Base-by-base conservation (phyloP, 2,113 vertebrate genomes). In the Psephotus haematonotus region DNA sequence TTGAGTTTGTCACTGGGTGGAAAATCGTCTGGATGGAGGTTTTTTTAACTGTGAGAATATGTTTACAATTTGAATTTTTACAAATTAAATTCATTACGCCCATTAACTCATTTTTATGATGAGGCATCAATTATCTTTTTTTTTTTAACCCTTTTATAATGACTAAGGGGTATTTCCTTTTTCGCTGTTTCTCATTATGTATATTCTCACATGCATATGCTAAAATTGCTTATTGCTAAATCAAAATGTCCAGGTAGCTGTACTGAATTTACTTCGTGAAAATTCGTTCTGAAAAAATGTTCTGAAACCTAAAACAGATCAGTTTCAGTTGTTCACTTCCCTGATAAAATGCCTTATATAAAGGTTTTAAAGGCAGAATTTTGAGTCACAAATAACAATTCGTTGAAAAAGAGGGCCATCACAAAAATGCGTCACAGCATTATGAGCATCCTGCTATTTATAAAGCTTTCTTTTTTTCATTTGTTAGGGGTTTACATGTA, bases 11-110 rank as follows among this genome's bases (percentile, higher is more conserved):
- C 68, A 7, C 70, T 25, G 28, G 39, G 28, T 24, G 7, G 43
- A 70, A 95, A 69, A 94, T 96, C 80, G 79, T 78, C 90, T 64
- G 92, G 81, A 33, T 69, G 20, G 53, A 28, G 7, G 3, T 33
- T 46, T 62, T 50, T 63, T 49, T 24, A 89, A 39, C 81, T 62
- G 13, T 47, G 65, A 35, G 46, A 89, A 75, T 41, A 27, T 44
- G 55, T 14, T 95, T 50, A 7, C 9, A 17, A 12, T 31, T 83
- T 1, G 1, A 15, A 31, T 82, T 78, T 53, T 75, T 44, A 17
- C 62, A 68, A 47, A 64, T 65, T n/a, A 46, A 63, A 70, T 90
- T 86, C 14, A 37, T 86, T 68, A 43, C 37, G 10, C 9, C 29
- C 24, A 23, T 47, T 33, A 71, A 25, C 33, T 33, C 8, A 2